phyloP scores from a whole-genome alignment of 2,797 vertebrate species.

The Lindbergichthys nudifrons region DNA sequence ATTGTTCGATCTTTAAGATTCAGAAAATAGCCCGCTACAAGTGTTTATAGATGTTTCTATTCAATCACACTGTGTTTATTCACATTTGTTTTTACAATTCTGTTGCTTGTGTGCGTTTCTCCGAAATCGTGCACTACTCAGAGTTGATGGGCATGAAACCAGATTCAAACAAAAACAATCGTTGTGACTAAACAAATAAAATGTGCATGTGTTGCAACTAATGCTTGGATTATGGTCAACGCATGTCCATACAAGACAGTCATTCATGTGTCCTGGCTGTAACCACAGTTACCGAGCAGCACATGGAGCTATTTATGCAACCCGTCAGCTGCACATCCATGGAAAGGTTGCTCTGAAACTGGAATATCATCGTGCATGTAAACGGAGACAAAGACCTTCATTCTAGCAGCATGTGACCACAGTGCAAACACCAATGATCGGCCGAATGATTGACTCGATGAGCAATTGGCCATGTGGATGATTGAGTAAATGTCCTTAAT shows the following conservation, averaged over 20 bases:
- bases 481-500: conserved; percentile 60
- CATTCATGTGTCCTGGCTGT: conserved; percentile 9
- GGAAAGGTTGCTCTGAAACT: conserved; percentile 9
- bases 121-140: conserved; percentile 17
- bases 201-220: conserved; percentile 13
- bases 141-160: conserved; percentile 33
- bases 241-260: conserved; percentile 16
- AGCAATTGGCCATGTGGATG: conserved; percentile 53
- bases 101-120: conserved; percentile 24
- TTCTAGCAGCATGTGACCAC: conserved; percentile 38
- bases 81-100: not conserved
- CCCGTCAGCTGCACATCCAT: not conserved
- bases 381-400: conserved; percentile 49
- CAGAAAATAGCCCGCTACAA: not conserved
- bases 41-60: conserved; percentile 6
- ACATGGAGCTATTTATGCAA: conserved; percentile 13
- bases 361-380: conserved; percentile 41
- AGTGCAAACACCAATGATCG: conserved; percentile 43
- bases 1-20: conserved; percentile 13
- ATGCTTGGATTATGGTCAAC: conserved; percentile 37
- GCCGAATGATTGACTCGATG: conserved; percentile 45
- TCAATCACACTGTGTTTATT: conserved; percentile 10
- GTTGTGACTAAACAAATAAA: conserved; percentile 38
- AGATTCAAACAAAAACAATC: conserved; percentile 33
- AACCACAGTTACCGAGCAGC: conserved; percentile 18